Evolutionary conservation across 2,888 invertebrate species (phyloP).

Genomic region (Galerucella pusilla): DNA sequence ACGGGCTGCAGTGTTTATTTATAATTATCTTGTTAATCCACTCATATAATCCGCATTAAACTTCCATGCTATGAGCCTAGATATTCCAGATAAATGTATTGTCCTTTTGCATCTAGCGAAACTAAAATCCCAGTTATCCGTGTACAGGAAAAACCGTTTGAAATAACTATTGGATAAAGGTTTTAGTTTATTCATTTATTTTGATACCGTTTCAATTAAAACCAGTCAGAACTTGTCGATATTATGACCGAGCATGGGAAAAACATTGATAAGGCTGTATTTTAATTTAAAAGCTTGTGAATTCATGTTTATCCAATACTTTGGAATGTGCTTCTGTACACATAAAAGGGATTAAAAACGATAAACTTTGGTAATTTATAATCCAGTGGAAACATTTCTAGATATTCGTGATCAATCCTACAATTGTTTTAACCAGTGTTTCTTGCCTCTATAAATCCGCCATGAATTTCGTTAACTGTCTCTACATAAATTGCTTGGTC

Average conservation of each 20-base stretch:
- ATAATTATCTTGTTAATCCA: constrained; percentile 14
- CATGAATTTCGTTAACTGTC: too few species aligned
- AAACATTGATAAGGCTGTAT: neutral
- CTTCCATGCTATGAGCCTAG: neutral
- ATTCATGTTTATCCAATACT: too few species aligned
- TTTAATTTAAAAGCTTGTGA: too few species aligned
- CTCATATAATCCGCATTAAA: constrained; percentile 13
- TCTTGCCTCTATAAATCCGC: too few species aligned
- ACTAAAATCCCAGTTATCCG: neutral
- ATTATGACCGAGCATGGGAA: neutral
- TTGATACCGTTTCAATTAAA: neutral
- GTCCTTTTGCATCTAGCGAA: neutral
- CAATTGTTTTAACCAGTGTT: too few species aligned
- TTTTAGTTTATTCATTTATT: neutral
- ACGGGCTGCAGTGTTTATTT: constrained; percentile 3
- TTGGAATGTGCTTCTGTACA: too few species aligned
- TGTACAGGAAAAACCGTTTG: neutral
- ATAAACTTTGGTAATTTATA: too few species aligned
- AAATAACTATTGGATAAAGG: neutral
- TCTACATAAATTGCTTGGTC: too few species aligned
- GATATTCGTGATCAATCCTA: too few species aligned
- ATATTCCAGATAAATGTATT: neutral
- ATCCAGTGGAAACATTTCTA: too few species aligned
- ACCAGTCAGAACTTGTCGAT: neutral
- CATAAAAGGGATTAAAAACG: too few species aligned